phyloP scores from a whole-genome alignment of 2,113 vertebrate species.

The Coryphaenoides rupestris region DNA sequence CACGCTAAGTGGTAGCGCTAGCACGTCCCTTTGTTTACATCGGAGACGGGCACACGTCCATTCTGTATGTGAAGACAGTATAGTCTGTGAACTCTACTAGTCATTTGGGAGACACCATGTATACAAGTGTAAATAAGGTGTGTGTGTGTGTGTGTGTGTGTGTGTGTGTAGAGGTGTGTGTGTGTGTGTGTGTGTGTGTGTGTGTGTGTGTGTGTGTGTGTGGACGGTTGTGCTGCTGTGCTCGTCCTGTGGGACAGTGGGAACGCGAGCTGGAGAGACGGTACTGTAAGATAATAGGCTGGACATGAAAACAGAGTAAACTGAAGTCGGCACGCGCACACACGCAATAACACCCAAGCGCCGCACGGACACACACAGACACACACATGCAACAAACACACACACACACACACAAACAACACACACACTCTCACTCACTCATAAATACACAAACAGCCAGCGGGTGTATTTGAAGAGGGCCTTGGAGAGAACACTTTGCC shows the following conservation, averaged over 20 bases:
- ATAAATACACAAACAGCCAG: constrained; percentile 22
- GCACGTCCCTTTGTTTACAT: background rate
- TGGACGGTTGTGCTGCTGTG: constrained; percentile 19
- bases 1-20: background rate
- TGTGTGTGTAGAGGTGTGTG: constrained; percentile 23
- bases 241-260: constrained; percentile 52
- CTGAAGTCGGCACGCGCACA: constrained; percentile 1
- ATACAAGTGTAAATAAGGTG: constrained; percentile 45
- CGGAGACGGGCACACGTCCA: background rate
- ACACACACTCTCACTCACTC: constrained; percentile 5
- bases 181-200: constrained; percentile 45
- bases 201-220: constrained; percentile 39
- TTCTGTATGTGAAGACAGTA: background rate
- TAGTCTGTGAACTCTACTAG: constrained; percentile 34
- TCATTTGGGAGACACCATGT: constrained; percentile 49
- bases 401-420: constrained; percentile 32
- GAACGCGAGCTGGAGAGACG: constrained; percentile 39
- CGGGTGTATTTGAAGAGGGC: constrained; percentile 56
- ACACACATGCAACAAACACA: background rate
- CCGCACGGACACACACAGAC: background rate
- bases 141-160: constrained; percentile 46
- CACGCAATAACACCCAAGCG: background rate
- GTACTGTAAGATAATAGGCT: constrained; percentile 10
- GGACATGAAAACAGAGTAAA: constrained; percentile 43
- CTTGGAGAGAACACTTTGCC: constrained; percentile 44